Evolutionary conservation across 2,113 vertebrate species (phyloP).

Genomic region (Microtus ochrogaster): DNA sequence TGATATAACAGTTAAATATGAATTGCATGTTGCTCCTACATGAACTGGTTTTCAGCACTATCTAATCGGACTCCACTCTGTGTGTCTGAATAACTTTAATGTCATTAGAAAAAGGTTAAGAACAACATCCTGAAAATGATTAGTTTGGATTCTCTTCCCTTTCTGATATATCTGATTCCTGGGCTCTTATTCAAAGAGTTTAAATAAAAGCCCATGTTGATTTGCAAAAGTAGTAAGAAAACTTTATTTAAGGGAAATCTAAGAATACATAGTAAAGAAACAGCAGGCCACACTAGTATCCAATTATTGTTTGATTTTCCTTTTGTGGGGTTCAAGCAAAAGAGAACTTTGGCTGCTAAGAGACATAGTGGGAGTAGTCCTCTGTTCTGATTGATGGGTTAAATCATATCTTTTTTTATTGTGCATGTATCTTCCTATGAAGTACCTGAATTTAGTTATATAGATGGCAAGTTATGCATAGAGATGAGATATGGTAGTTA

Average conservation of each 20-base stretch:
- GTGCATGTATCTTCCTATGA: background rate
- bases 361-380: background rate
- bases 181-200: background rate
- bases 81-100: background rate
- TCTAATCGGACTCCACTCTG: background rate
- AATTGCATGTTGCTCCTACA: background rate
- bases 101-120: conserved; percentile 16
- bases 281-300: background rate
- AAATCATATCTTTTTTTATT: background rate
- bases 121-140: background rate
- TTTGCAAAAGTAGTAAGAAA: background rate
- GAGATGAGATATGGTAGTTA: background rate
- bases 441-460: background rate
- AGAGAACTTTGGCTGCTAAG: background rate
- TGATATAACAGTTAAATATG: background rate
- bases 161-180: background rate
- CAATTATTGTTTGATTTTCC: background rate
- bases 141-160: conserved; percentile 31
- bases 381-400: background rate
- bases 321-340: background rate
- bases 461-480: background rate
- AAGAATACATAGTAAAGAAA: background rate
- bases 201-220: background rate
- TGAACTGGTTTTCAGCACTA: background rate
- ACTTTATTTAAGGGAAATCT: background rate